Base-by-base conservation (phyloP, 2,113 vertebrate genomes). In the Neogale vison region DNA sequence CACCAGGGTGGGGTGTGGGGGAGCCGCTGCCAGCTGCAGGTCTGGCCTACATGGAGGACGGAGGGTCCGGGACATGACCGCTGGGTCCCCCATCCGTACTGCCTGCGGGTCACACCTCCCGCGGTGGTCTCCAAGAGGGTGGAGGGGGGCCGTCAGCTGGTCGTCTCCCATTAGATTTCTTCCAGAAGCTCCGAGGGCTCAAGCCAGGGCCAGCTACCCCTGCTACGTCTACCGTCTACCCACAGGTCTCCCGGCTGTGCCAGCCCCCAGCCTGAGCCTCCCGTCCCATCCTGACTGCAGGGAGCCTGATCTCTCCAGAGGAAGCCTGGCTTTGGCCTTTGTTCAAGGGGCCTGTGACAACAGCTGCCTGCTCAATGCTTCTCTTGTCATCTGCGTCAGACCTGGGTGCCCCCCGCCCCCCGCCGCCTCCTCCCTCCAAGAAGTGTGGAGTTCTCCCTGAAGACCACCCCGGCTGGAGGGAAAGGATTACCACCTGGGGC, bases 291-390 rank as follows among this genome's bases (percentile, higher is more conserved):
- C 52, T 1, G 17, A 63, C 94, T 89, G 72, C 55, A 47, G 67
- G 65, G 87, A 92, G 86, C 47, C 6, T 57, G 79, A 55, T 86
- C 85, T 91, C 85, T 88, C 2, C 15, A 80, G 76, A 92, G 39
- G 82, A 96, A 72, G 42, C 61, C 90, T 85, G 77, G 61, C 24
- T 90, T 45, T 34, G 83, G 86, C 87, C 34, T 86, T 82, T 67
- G 74, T 69, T 65, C 95, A 83, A 65, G 69, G 90, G 26, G 45
- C 71, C 71, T 23, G 47, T 4, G 55, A 84, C 36, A 69, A 14
- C 0, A 18, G 12, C 72, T n/a, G 91, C 76, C 80, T 93, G 55
- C 84, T 65, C 47, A 59, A 29, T 24, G 65, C 88, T 61, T 24
- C 85, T 69, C 72, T 69, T 57, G 34, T 72, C 52, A 72, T 3